These are phyloP conservation scores for Mesocentrotus franciscanus DNA, from an alignment of 53 echinoderm and acorn worm species.

Conservation along the genomic window DNA sequence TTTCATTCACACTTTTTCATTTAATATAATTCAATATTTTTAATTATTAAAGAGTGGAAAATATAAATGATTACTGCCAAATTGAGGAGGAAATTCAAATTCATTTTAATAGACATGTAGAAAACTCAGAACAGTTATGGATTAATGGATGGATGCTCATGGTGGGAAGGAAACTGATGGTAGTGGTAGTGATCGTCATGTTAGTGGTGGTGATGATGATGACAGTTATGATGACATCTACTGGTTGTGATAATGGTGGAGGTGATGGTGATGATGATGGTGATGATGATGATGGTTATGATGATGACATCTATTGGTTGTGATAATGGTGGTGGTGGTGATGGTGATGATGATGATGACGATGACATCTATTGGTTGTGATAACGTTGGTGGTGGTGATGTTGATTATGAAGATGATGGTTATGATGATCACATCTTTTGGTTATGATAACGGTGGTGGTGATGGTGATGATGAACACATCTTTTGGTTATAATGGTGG, in stretches of 20 bases:
- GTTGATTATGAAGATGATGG: not conserved
- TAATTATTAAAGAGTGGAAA: no score
- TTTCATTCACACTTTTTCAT: no score
- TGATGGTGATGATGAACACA: not conserved
- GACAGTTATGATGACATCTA: conserved; percentile 9
- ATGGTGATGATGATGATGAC: not conserved
- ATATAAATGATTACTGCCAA: no score
- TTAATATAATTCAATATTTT: no score
- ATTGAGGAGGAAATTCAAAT: no score
- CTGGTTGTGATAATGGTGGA: conserved; percentile 1
- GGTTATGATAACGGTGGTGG: conserved; percentile 25
- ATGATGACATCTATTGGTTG: conserved; percentile 37
- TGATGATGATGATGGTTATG: conserved; percentile 41
- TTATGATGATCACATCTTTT: no score
- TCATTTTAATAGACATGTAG: no score
- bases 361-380: not conserved
- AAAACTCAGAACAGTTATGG: not conserved
- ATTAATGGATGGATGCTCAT: not conserved
- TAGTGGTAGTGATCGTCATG: not conserved
- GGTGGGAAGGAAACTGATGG: not conserved
- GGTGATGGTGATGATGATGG: conserved; percentile 26
- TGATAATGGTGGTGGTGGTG: not conserved
- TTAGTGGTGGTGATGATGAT: not conserved
- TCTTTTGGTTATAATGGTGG: not conserved
- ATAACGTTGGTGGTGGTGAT: not conserved